Conservation (phyloP, 1,140 invertebrate species). For the Drosophila leontia region DNA sequence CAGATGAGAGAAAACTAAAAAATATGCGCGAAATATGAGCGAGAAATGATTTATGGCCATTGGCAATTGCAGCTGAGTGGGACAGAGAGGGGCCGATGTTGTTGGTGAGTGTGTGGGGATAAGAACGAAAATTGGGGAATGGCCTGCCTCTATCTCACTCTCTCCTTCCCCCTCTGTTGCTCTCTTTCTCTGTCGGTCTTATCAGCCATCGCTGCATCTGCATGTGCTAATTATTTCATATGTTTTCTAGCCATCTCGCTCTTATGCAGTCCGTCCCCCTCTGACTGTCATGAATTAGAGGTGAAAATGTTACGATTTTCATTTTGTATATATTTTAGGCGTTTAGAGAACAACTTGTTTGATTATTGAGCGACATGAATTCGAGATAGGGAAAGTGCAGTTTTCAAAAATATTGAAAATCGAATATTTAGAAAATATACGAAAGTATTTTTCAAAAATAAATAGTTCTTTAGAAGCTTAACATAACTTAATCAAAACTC, state of each 20-base stretch:
- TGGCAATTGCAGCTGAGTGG: conserved; percentile 41
- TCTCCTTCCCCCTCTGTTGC: not conserved
- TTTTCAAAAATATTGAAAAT: not conserved
- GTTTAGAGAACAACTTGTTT: conserved; percentile 77
- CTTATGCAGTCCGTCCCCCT: not conserved
- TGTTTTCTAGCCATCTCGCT: conserved; percentile 45
- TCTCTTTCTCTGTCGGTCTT: conserved; percentile 23
- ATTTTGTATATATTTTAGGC: conserved; percentile 42
- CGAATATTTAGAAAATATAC: not conserved
- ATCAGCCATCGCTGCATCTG: conserved; percentile 67
- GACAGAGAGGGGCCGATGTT: conserved; percentile 12
- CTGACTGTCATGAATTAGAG: conserved; percentile 37
- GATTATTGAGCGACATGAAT: conserved; percentile 65
- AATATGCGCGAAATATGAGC: conserved; percentile 75
- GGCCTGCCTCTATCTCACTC: conserved; percentile 17
- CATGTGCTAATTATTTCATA: conserved; percentile 81
- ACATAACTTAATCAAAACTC: too few relatives aligned
- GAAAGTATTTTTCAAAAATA: not conserved
- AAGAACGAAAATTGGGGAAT: conserved; percentile 39
- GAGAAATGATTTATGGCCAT: conserved; percentile 79
- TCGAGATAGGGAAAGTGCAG: conserved; percentile 10
- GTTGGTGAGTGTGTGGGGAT: conserved; percentile 9
- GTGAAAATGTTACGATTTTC: conserved; percentile 44
- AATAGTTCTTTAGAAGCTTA: too few relatives aligned
- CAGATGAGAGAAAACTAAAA: conserved; percentile 69